Evolutionary conservation across 1,140 invertebrate genomes (phyloP), one percentile per base, ranked within the genome.

Genomic region (Formica selysi): DNA sequence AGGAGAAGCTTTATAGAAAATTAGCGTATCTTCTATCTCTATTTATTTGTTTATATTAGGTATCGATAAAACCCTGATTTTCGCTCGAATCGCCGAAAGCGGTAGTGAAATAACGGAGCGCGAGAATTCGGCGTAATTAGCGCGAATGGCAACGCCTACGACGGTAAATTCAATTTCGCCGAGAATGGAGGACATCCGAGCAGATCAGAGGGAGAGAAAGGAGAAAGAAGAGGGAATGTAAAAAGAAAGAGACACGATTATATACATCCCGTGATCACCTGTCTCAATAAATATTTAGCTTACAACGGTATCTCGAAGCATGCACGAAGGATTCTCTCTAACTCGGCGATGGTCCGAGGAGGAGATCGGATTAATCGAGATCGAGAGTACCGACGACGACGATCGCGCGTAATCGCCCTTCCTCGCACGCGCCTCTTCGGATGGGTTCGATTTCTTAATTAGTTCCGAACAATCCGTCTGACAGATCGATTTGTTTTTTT

Each of bases 391-490:
- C 54, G 44, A 29, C 26, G 61, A 19, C 44, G 61, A 19, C 32
- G 29, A 81, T 48, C 48, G 41, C 41, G 36, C 26, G 44, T 84
- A 54, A 8, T 41, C 22, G 29, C 44, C 16, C n/a, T 44, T 48
- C 65, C 38, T 41, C 38, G 48, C 64, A n/a, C 38, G 19, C 41
- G 29, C 32, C n/a, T 26, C 13, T 13, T 70, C 54, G 22, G 3
- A 38, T 71, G 2, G 54, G 62, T 54, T 87, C 81, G 89, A 89
- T 85, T 88, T 87, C 79, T 90, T 90, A 91, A 91, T 91, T 91
- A 91, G 74, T 84, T 44, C 29, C 26, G 78, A 54, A 87, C 89
- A 80, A 89, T 85, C 76, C 85, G 70, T 81, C 62, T 65, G 70
- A 89, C 85, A 70, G 85, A 74, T 89, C 85, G 67, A 61, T 32